Conservation (phyloP, 2,888 invertebrate species). For the Malacosoma neustria region DNA sequence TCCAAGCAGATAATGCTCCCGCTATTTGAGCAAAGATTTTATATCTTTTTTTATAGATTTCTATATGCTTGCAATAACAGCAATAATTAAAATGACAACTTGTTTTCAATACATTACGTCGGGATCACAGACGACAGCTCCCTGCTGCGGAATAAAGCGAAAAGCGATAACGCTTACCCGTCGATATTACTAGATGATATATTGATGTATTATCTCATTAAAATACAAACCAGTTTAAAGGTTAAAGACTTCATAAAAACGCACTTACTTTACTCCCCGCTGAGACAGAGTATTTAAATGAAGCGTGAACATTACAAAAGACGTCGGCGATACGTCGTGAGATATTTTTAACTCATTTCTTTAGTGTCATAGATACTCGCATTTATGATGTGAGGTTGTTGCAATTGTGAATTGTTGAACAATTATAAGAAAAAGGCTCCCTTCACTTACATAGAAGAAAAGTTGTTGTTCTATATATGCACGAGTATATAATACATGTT, state of each 20-base stretch:
- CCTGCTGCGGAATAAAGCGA: conserved; percentile 55
- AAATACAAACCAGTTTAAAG: conserved; percentile 63
- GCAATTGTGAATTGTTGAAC: too few relatives aligned
- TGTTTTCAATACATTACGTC: conserved; percentile 29
- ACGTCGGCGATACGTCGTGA: conserved; percentile 28
- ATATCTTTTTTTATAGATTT: too few relatives aligned
- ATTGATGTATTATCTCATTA: conserved; percentile 68
- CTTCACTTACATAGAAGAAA: too few relatives aligned
- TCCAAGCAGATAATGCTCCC: too few relatives aligned
- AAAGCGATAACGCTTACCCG: conserved; percentile 49
- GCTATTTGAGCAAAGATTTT: too few relatives aligned
- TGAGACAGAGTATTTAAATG: conserved; percentile 48
- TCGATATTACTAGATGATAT: conserved; percentile 50
- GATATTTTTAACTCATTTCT: conserved; percentile 22
- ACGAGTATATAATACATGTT: too few relatives aligned
- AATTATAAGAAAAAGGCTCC: too few relatives aligned
- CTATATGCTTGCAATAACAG: too few relatives aligned
- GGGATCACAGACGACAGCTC: conserved; percentile 36
- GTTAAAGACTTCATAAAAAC: conserved; percentile 62
- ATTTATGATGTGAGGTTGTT: too few relatives aligned
- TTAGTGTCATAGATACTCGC: conserved; percentile 6
- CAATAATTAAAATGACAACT: too few relatives aligned
- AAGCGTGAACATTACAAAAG: conserved; percentile 40
- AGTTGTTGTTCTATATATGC: too few relatives aligned
- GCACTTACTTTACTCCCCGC: conserved; percentile 47